Evolutionary conservation across 2,888 invertebrate genomes (phyloP).

Genomic region (Brenthis ino): DNA sequence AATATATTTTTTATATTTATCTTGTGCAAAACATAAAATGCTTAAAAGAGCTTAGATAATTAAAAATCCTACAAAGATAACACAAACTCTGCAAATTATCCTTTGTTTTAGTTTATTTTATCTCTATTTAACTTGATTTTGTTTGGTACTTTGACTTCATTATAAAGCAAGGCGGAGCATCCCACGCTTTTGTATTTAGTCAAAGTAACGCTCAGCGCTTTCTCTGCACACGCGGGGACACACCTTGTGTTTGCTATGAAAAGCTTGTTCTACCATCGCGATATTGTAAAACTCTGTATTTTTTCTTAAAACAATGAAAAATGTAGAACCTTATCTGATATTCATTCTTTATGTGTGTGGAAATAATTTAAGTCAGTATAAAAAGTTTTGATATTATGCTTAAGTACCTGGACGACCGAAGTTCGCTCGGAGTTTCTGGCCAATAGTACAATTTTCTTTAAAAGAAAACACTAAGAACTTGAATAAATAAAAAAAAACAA

Average conservation of each 20-base stretch:
- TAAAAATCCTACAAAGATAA: slow-evolving; percentile 7
- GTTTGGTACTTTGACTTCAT: slow-evolving; percentile 1
- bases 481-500: too few relatives aligned
- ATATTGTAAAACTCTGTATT: neutral
- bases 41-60: neutral
- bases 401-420: too few relatives aligned
- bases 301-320: neutral
- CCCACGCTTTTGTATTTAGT: slow-evolving; percentile 1
- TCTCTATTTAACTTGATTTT: neutral
- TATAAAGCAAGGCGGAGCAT: neutral
- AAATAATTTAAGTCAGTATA: too few relatives aligned
- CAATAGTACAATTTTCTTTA: too few relatives aligned
- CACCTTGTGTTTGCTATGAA: neutral
- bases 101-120: slow-evolving; percentile 10
- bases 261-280: neutral
- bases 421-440: too few relatives aligned
- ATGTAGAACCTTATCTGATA: neutral
- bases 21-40: neutral
- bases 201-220: neutral
- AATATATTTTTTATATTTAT: too few relatives aligned
- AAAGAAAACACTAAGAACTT: too few relatives aligned
- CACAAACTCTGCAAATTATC: neutral
- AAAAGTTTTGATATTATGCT: too few relatives aligned
- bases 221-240: neutral
- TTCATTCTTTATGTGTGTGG: neutral